Evolutionary conservation across 2,113 vertebrate genomes (phyloP), one percentile per base, ranked within the genome.

Genomic region (Datnioides undecimradiatus): DNA sequence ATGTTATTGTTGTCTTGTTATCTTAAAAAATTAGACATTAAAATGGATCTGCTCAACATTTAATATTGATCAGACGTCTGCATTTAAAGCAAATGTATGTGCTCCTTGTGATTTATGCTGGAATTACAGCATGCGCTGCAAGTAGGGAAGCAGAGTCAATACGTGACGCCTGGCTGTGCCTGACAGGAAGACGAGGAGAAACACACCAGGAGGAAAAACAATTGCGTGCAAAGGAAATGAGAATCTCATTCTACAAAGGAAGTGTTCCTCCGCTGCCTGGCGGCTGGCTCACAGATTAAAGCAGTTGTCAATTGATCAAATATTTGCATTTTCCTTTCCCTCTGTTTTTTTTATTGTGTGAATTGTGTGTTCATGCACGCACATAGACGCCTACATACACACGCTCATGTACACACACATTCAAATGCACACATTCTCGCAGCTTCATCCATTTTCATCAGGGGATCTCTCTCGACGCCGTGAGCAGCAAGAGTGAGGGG

Each of bases 301-400:
- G 88, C 79, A 73, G 79, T 86, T 93, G 88, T 88, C 91, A 88
- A 52, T 76, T 88, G 70, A 90, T 88, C 83, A 89, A 89, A 93
- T 91, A 90, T 91, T 91, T 77, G 83, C 87, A 85, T 90, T 90
- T 77, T 81, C 51, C 71, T 84, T 71, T 41, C 33, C 12, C n/a
- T n/a, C n/a, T n/a, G n/a, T n/a, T 72, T 71, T 65, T 84, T 71
- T 73, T 63, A 79, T 64, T 77, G 81, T 41, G 60, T 49, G 79
- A 63, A 52, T 73, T 19, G 49, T 52, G 33, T 68, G n/a, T 60
- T 9, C 54, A 12, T 25, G 21, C 52, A 62, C n/a, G 11, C 46
- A 36, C 46, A 17, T 63, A 16, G 25, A 52, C 23, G 29, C 51
- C 23, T 29, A 27, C 25, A 52, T 14, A 25, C 25, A 54, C 25